Conservation (phyloP, 2,797 vertebrate genomes). For the Labroides dimidiatus region DNA sequence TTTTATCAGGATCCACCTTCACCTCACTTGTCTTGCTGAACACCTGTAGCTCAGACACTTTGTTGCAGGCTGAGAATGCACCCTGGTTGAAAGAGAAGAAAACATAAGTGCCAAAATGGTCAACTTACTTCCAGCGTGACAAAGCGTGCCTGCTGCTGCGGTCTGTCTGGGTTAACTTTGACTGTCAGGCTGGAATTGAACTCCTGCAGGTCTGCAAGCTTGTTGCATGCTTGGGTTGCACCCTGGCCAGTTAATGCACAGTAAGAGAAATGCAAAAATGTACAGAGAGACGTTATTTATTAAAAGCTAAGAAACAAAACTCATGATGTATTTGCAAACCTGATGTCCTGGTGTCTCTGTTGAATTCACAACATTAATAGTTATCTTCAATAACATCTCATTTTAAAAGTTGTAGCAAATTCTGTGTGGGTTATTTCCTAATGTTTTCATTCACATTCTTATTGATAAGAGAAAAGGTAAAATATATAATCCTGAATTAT, state of each 20-base stretch:
- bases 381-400: no score
- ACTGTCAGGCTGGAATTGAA: slow-evolving; percentile 87
- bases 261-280: slow-evolving; percentile 20
- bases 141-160: slow-evolving; percentile 89
- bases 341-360: not conserved
- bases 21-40: slow-evolving; percentile 86
- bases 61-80: slow-evolving; percentile 84
- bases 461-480: not conserved
- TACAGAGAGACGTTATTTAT: slow-evolving; percentile 25
- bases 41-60: slow-evolving; percentile 81
- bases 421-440: no score
- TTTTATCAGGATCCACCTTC: slow-evolving; percentile 98
- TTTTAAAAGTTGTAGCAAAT: no score
- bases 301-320: slow-evolving; percentile 4
- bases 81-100: slow-evolving; percentile 79
- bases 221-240: slow-evolving; percentile 80
- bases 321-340: not conserved
- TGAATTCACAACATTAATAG: no score
- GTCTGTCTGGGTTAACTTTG: slow-evolving; percentile 93
- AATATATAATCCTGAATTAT: not conserved
- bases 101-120: slow-evolving; percentile 7
- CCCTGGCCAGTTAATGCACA: slow-evolving; percentile 80
- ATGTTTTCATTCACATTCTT: not conserved
- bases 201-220: slow-evolving; percentile 79
- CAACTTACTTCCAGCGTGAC: slow-evolving; percentile 90